Base-by-base conservation (phyloP, 2,888 invertebrate genomes). In the Sepioteuthis lessoniana region DNA sequence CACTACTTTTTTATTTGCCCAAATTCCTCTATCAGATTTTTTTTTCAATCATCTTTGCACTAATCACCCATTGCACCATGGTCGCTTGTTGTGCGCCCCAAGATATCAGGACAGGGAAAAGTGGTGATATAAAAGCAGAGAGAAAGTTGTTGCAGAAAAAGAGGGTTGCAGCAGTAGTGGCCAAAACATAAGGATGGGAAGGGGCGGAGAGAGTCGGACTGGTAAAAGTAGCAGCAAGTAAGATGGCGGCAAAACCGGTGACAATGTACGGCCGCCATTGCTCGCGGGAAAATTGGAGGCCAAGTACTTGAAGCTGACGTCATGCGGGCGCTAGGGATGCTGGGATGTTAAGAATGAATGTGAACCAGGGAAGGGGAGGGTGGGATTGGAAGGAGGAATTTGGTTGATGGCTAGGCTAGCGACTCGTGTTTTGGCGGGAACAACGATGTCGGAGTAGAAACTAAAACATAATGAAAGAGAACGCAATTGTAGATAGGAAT, bases 241-340 rank as follows among this genome's bases (percentile, higher is more conserved):
- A 76, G 76, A 76, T 76, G 76, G 76, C 76, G 76, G 76, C 76
- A 13, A 76, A n/a, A 76, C 13, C 10, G 76, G 76, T 55, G n/a
- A 76, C 76, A 76, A 76, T 76, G 76, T 76, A 35, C 76, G 76
- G n/a, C n/a, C 76, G 76, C 76, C 76, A 76, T 76, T 76, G 76
- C 76, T 76, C 19, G 76, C n/a, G 76, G 76, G 76, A 76, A n/a
- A 76, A n/a, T n/a, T 16, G 13, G 76, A 76, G 76, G 76, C 76
- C n/a, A 76, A 76, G 76, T 76, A 35, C 76, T 76, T 76, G n/a
- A 76, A 76, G 76, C n/a, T 76, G 76, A 76, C 76, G 76, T 76
- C 76, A 76, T 35, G 76, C n/a, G 76, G 76, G 76, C 76, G n/a
- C 76, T 1, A 76, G n/a, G 76, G 76, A 76, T 76, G 76, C 76